phyloP scores from a whole-genome alignment of 2,113 vertebrate species.

The Aleadryas rufinucha region DNA sequence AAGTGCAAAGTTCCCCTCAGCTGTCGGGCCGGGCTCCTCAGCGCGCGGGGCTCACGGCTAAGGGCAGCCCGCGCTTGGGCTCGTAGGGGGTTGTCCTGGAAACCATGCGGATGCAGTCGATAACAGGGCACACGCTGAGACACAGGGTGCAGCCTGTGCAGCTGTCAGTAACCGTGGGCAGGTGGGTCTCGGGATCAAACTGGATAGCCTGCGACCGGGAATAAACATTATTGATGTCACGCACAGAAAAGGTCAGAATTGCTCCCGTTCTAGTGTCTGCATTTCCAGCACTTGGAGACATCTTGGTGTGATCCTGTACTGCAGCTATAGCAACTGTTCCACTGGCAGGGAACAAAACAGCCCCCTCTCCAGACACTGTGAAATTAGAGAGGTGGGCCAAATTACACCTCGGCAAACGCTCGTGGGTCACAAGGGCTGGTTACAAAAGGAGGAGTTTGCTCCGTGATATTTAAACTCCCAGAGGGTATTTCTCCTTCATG shows the following conservation, averaged over 20 bases:
- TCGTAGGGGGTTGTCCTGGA: constrained; percentile 83
- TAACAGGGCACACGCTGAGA: constrained; percentile 90
- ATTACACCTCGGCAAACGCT: background rate
- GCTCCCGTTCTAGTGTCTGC: background rate
- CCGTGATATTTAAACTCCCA: background rate
- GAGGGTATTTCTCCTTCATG: background rate
- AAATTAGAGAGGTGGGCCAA: constrained; percentile 29
- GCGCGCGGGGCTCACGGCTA: constrained; percentile 70
- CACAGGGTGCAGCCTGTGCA: constrained; percentile 93
- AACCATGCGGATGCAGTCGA: constrained; percentile 95
- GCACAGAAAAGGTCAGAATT: constrained; percentile 34
- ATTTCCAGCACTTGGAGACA: constrained; percentile 1
- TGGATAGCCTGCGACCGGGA: constrained; percentile 85
- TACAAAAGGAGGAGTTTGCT: background rate
- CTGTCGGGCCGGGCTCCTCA: constrained; percentile 63
- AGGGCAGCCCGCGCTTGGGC: constrained; percentile 87
- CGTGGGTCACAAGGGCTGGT: background rate
- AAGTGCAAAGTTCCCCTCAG: constrained; percentile 1
- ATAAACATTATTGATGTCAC: constrained; percentile 48
- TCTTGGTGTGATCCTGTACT: background rate
- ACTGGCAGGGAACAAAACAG: background rate
- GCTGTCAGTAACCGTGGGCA: constrained; percentile 82
- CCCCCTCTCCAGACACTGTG: background rate
- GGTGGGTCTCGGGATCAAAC: constrained; percentile 88
- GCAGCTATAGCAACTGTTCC: constrained; percentile 64